Percentiles rank a stretch among this genome's conserved stretches.
These are phyloP conservation scores for Sanderia malayensis DNA, from an alignment of 30 jellyfish, hydroid and myxozoan species.

Conservation along the genomic window DNA sequence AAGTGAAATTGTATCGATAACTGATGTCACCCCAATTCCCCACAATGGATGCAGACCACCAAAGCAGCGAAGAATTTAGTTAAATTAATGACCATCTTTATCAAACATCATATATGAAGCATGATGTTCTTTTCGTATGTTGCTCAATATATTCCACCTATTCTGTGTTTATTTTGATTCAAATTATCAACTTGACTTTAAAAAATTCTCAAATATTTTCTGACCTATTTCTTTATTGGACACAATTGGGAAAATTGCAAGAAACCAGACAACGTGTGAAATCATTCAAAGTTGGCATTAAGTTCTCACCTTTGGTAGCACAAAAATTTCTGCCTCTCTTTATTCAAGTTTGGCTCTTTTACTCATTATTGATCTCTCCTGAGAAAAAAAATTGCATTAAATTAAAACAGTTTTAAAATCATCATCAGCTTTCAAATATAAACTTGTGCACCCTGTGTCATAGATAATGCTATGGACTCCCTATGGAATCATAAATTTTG, in stretches of 20 bases:
- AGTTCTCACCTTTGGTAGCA: no score
- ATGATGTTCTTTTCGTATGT: no score
- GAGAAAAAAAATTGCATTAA: not conserved
- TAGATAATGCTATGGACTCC: not conserved
- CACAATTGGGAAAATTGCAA: no score
- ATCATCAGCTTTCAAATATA: not conserved
- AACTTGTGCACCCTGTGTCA: not conserved
- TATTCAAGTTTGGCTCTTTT: conserved; percentile 59
- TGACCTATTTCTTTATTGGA: no score
- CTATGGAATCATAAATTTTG: not conserved
- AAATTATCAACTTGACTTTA: no score
- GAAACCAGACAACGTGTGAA: no score
- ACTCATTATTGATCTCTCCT: conserved; percentile 70
- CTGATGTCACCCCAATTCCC: conserved; percentile 96
- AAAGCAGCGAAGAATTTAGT: conserved; percentile 81
- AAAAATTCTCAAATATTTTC: no score
- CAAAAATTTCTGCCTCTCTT: not conserved
- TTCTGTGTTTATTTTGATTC: no score
- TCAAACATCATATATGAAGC: no score
- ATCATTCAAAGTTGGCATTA: no score
- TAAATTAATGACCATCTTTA: no score
- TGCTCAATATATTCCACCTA: no score
- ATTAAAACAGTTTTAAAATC: not conserved
- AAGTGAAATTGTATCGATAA: conserved; percentile 75
- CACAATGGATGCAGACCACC: conserved; percentile 95